phyloP scores from a whole-genome alignment of 2,888 invertebrate genomes.

The Sesia bembeciformis region DNA sequence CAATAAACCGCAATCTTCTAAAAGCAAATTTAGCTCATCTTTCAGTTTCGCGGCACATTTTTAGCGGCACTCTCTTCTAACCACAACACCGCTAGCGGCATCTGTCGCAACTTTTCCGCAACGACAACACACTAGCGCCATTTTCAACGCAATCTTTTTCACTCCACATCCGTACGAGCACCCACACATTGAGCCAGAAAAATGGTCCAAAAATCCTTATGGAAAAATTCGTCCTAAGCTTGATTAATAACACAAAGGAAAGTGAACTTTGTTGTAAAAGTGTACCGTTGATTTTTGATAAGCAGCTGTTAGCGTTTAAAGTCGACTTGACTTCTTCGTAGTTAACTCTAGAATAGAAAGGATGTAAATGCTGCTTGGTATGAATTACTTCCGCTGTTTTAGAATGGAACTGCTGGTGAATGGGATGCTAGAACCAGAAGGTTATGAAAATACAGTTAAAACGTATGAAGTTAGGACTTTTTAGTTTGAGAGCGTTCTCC shows the following conservation, averaged over 20 bases:
- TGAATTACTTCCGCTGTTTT: constrained; percentile 18
- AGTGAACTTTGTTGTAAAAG: neutral
- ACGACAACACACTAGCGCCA: constrained; percentile 56
- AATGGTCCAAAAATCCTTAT: constrained; percentile 42
- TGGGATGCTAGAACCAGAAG: neutral
- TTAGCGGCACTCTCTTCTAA: constrained; percentile 7
- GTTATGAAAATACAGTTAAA: neutral
- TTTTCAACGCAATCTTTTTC: constrained; percentile 36
- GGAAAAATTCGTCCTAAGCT: neutral
- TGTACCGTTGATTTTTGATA: neutral
- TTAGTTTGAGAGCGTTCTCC: constrained; percentile 3
- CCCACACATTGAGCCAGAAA: constrained; percentile 41
- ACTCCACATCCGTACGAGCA: constrained; percentile 27
- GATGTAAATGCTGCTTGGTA: constrained; percentile 12
- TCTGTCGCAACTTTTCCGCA: constrained; percentile 34
- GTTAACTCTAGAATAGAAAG: constrained; percentile 17
- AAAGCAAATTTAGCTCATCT: constrained; percentile 41
- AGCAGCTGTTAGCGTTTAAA: neutral
- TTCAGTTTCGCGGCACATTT: constrained; percentile 20
- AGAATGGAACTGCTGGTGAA: constrained; percentile 4
- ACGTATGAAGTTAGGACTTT: neutral
- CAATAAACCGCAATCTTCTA: constrained; percentile 22
- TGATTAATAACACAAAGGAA: neutral
- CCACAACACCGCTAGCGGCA: constrained; percentile 45
- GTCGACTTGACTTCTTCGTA: constrained; percentile 2